Conservation (phyloP, 2,888 invertebrate species). For the Thelaira solivaga region DNA sequence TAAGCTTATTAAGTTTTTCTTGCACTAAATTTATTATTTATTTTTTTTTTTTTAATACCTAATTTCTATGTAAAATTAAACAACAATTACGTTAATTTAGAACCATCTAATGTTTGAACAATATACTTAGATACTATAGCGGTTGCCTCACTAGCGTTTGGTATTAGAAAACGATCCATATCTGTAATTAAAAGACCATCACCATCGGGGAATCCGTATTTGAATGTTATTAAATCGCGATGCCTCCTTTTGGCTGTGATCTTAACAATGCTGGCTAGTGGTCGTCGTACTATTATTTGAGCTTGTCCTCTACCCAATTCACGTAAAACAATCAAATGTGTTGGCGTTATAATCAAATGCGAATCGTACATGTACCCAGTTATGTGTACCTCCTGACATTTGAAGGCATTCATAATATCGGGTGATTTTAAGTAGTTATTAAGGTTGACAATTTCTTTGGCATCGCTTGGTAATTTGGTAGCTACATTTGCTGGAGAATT, state of each 20-base stretch:
- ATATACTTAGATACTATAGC: slow-evolving; percentile 94
- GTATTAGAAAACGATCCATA: slow-evolving; percentile 94
- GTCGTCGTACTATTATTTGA: slow-evolving; percentile 90
- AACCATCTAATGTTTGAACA: slow-evolving; percentile 75
- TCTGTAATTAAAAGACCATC: slow-evolving; percentile 89
- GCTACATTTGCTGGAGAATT: slow-evolving; percentile 75
- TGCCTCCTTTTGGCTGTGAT: slow-evolving; percentile 97
- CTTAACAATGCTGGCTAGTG: slow-evolving; percentile 94
- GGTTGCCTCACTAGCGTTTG: slow-evolving; percentile 93
- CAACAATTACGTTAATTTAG: slow-evolving; percentile 70
- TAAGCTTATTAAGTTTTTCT: background rate
- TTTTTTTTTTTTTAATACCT: no score
- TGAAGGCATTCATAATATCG: slow-evolving; percentile 90
- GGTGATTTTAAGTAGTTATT: slow-evolving; percentile 89
- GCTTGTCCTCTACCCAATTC: slow-evolving; percentile 86
- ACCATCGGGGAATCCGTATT: slow-evolving; percentile 92
- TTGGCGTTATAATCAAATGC: slow-evolving; percentile 89
- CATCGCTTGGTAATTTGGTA: slow-evolving; percentile 80
- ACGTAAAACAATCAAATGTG: slow-evolving; percentile 90
- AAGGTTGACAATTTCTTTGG: slow-evolving; percentile 88
- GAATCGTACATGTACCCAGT: slow-evolving; percentile 94
- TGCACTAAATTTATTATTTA: slow-evolving; percentile 26
- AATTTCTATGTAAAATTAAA: slow-evolving; percentile 41
- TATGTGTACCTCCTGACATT: slow-evolving; percentile 94
- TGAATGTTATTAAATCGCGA: slow-evolving; percentile 97